These are phyloP conservation scores for Callyntrura guangdongensis DNA, from an alignment of 2,888 invertebrate genomes.

Conservation along the genomic window DNA sequence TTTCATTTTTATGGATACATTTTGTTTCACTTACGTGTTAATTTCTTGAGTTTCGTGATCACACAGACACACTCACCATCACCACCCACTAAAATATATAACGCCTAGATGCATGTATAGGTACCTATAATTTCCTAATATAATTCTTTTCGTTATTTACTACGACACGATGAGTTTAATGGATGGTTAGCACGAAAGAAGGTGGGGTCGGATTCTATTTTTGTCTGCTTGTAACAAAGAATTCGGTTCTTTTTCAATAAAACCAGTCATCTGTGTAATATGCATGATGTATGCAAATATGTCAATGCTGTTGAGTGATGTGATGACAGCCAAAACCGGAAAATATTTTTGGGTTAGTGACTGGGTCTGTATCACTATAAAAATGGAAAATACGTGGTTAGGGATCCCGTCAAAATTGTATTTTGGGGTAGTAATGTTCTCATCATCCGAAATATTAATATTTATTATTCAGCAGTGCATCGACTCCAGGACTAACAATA, in stretches of 20 bases:
- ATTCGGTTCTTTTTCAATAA: neutral
- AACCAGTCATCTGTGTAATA: constrained; percentile 12
- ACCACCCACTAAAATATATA: neutral
- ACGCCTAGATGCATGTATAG: too few species aligned
- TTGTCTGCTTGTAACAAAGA: neutral
- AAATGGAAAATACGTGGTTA: neutral
- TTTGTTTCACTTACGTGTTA: constrained; percentile 28
- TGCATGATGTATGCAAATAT: constrained; percentile 17
- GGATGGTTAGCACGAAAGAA: neutral
- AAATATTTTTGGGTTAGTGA: neutral
- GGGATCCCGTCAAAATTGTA: neutral
- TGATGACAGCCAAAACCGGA: neutral
- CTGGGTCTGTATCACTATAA: neutral
- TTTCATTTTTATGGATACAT: neutral
- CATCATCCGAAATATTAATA: constrained; percentile 28
- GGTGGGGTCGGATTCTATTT: neutral
- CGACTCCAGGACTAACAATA: neutral
- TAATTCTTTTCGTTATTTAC: neutral
- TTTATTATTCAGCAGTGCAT: constrained; percentile 30
- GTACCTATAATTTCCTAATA: neutral
- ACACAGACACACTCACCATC: neutral
- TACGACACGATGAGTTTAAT: neutral
- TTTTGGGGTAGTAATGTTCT: neutral
- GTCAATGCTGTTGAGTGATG: constrained; percentile 18
- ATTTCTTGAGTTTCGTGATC: constrained; percentile 3